Evolutionary conservation across 2,797 vertebrate species (phyloP).

Genomic region (Diplodus sargus): DNA sequence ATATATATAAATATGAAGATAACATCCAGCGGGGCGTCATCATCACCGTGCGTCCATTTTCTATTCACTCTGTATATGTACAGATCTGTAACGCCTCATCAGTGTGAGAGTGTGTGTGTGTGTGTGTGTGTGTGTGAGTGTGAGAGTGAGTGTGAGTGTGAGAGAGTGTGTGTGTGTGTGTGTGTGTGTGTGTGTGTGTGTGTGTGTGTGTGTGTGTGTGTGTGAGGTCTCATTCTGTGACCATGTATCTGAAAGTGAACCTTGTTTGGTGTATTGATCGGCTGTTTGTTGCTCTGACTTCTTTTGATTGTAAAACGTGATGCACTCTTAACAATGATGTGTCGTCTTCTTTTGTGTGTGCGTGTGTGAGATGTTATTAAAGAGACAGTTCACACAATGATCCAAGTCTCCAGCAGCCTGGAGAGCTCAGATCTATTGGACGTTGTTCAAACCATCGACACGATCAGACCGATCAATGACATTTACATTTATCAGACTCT

Average conservation of each 20-base stretch:
- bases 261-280: slow-evolving; percentile 36
- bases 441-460: too few relatives aligned
- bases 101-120: too few relatives aligned
- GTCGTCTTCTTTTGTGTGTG: slow-evolving; percentile 12
- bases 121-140: slow-evolving; percentile 12
- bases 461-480: too few relatives aligned
- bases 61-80: slow-evolving; percentile 66
- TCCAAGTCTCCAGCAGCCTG: too few relatives aligned
- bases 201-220: not conserved
- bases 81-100: slow-evolving; percentile 20
- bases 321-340: slow-evolving; percentile 32
- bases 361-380: too few relatives aligned
- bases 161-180: not conserved
- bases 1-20: slow-evolving; percentile 35
- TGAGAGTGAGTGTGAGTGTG: not conserved
- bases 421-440: too few relatives aligned
- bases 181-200: not conserved
- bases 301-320: slow-evolving; percentile 52
- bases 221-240: not conserved
- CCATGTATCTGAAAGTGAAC: slow-evolving; percentile 26
- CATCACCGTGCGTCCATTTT: slow-evolving; percentile 59
- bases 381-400: too few relatives aligned
- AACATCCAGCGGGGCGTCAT: slow-evolving; percentile 18
- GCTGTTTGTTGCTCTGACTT: slow-evolving; percentile 39
- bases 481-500: too few relatives aligned